Percentiles rank a stretch among this genome's conserved stretches.
Evolutionary conservation across 2,888 invertebrate genomes (phyloP).

Genomic region (Nemapogon koenigi): DNA sequence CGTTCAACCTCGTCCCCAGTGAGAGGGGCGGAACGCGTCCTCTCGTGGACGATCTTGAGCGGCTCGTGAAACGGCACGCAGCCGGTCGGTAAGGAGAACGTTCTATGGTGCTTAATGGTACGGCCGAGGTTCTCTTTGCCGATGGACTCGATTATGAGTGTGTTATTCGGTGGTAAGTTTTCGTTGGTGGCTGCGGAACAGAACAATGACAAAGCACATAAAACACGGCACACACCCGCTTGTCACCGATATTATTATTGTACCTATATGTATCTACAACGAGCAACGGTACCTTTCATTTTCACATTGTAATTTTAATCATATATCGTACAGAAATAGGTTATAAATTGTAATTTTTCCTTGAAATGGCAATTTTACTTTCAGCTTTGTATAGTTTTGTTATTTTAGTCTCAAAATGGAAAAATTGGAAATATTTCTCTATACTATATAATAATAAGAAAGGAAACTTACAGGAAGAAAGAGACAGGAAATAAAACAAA

Average conservation of each 20-base stretch:
- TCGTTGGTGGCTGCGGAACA: constrained; percentile 41
- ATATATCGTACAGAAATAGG: too few relatives aligned
- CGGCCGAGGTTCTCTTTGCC: constrained; percentile 28
- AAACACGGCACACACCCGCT: constrained; percentile 5
- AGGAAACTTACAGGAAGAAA: too few relatives aligned
- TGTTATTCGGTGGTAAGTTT: constrained; percentile 49
- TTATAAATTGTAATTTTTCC: too few relatives aligned
- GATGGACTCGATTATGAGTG: constrained; percentile 37
- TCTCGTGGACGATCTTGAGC: constrained; percentile 62
- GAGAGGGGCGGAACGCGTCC: constrained; percentile 74
- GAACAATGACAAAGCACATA: constrained; percentile 44
- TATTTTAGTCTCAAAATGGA: too few relatives aligned
- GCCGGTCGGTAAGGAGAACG: constrained; percentile 47
- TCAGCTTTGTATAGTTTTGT: too few relatives aligned
- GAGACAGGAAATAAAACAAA: too few relatives aligned
- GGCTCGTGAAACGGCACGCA: constrained; percentile 42
- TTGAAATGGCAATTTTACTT: too few relatives aligned
- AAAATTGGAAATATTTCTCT: too few relatives aligned
- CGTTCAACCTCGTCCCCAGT: constrained; percentile 58
- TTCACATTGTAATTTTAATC: too few relatives aligned
- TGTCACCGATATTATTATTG: background rate
- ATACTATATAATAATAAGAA: too few relatives aligned
- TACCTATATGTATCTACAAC: too few relatives aligned
- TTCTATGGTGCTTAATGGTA: constrained; percentile 44
- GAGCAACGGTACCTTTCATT: too few relatives aligned